Evolutionary conservation across 2,888 invertebrate species (phyloP), one percentile per base, ranked within the genome.

Genomic region (Acanthosoma haemorrhoidale): DNA sequence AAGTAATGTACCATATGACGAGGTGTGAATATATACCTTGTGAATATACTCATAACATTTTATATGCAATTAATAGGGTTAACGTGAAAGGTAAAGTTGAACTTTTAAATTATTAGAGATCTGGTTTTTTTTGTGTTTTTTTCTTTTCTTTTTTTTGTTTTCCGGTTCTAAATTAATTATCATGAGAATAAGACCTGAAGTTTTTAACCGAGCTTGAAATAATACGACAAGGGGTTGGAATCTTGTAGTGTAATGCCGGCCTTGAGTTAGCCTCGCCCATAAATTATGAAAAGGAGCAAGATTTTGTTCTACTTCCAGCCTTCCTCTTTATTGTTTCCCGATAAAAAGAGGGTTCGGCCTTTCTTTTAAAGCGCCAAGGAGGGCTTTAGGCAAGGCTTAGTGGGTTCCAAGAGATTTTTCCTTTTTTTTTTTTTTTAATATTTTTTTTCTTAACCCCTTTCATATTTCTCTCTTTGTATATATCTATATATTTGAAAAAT

Each of bases 261-360:
- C 51, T 51, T 25, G n/a, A 51, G 51, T 51, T 51, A 51, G 51
- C 25, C 29, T 25, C 6, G n/a, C 25, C 5, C 51, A 51, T 51
- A 51, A 51, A 51, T 51, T 51, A 51, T 51, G 51, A 51, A 25
- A 51, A 51, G 51, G 51, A 51, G 51, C 51, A 51, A 51, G 51
- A 51, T 51, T 51, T 51, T 29, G 51, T 51, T 51, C 51, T 51
- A 29, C 51, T n/a, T n/a, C 41, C 13, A 1, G 6, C 5, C 38
- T 6, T 25, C 51, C 51, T 25, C 51, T 25, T 51, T 51, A 51
- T 51, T 51, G 51, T 51, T 51, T 51, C 25, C 51, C 51, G 51
- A 51, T 25, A 51, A 18, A 25, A 51, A 51, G 29, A 25, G n/a
- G 51, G 25, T 51, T 51, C 25, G n/a, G 25, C 25, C 25, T 51